Conservation (phyloP, 2,888 invertebrate species). For the Zhengitettix transpicula region DNA sequence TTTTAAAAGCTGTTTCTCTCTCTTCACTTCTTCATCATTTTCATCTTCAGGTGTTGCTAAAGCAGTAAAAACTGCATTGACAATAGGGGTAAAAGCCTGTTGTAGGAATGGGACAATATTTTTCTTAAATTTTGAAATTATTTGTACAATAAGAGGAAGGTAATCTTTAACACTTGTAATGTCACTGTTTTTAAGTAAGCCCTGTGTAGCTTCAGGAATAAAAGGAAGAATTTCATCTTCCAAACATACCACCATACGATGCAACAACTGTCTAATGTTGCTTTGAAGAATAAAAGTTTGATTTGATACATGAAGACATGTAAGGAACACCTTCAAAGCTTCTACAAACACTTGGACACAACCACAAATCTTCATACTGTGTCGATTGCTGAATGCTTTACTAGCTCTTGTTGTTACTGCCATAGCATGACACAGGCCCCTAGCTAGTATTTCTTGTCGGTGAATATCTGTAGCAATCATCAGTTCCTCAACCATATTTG, state of each 20-base stretch:
- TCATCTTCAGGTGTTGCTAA: constrained; percentile 26
- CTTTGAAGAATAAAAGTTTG: constrained; percentile 19
- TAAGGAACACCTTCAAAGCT: constrained; percentile 31
- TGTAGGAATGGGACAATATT: constrained; percentile 26
- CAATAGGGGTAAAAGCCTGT: constrained; percentile 31
- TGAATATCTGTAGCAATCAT: constrained; percentile 13
- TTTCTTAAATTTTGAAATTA: constrained; percentile 34
- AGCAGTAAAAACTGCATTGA: constrained; percentile 24
- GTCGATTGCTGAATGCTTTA: constrained; percentile 36
- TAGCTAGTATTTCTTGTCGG: constrained; percentile 17
- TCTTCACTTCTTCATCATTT: constrained; percentile 28
- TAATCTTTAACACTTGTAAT: constrained; percentile 26
- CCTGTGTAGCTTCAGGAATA: constrained; percentile 30
- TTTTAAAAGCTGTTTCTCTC: constrained; percentile 28
- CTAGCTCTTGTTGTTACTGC: constrained; percentile 35
- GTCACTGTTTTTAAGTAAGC: constrained; percentile 26
- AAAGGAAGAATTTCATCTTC: constrained; percentile 34
- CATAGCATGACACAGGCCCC: constrained; percentile 27
- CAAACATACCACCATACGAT: constrained; percentile 38
- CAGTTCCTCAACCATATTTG: constrained; percentile 23
- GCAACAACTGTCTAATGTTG: constrained; percentile 34
- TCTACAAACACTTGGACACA: constrained; percentile 32
- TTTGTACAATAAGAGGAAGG: constrained; percentile 36
- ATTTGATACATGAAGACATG: constrained; percentile 24
- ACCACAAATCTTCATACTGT: constrained; percentile 31